Conservation (phyloP, 1,140 invertebrate genomes). For the Nasonia giraulti region DNA sequence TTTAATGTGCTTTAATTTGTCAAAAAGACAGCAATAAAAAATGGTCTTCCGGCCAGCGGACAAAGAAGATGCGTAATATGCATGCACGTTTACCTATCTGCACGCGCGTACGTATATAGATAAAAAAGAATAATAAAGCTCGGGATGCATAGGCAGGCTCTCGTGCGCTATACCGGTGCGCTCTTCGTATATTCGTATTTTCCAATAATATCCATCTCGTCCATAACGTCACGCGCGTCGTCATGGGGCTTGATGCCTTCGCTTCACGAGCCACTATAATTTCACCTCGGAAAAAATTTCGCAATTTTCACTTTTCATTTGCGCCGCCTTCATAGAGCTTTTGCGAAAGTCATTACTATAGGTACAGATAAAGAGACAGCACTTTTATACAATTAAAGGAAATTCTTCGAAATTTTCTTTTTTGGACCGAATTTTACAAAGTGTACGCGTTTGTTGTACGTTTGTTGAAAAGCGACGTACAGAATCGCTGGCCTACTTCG, state of each 20-base stretch:
- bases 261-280: too few species aligned
- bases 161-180: not conserved
- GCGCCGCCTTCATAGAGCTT: too few species aligned
- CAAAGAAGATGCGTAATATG: not conserved
- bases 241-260: too few species aligned
- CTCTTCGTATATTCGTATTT: conserved; percentile 9
- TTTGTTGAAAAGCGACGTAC: not conserved
- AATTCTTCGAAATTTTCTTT: too few species aligned
- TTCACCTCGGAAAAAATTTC: too few species aligned
- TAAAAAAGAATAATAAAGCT: not conserved
- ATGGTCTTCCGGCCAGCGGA: not conserved
- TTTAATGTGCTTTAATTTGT: not conserved
- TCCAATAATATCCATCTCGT: conserved; percentile 37
- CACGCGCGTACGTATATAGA: not conserved
- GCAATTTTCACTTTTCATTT: too few species aligned
- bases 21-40: not conserved
- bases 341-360: too few species aligned
- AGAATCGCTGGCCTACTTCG: not conserved
- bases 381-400: too few species aligned
- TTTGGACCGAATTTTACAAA: too few species aligned
- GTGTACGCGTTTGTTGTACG: too few species aligned
- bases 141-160: too few species aligned
- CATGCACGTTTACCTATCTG: not conserved
- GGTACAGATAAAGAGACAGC: too few species aligned
- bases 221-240: not conserved